These are phyloP conservation scores for Cromileptes altivelis DNA, from an alignment of 2,113 vertebrate genomes.

Conservation along the genomic window DNA sequence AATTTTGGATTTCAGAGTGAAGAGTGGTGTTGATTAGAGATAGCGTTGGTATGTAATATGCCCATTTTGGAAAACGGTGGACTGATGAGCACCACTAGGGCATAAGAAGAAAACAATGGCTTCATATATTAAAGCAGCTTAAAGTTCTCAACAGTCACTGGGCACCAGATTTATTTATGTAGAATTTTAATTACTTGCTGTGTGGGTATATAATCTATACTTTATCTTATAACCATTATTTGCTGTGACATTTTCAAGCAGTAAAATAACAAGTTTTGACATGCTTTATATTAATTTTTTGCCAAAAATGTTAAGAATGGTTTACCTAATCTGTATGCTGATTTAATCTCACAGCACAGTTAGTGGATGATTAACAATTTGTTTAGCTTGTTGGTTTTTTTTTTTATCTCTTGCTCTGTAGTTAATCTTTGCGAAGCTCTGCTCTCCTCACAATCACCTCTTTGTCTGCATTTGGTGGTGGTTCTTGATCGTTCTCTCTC, in stretches of 20 bases:
- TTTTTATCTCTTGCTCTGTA: background rate
- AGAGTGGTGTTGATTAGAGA: constrained; percentile 58
- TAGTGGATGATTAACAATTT: constrained; percentile 20
- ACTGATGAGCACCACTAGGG: constrained; percentile 34
- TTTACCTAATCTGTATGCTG: background rate
- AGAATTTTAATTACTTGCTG: constrained; percentile 62
- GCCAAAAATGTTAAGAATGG: background rate
- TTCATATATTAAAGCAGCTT: constrained; percentile 60
- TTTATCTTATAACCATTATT: background rate
- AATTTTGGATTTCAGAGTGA: constrained; percentile 63
- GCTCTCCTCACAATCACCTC: background rate
- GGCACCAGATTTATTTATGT: constrained; percentile 53
- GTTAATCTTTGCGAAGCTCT: constrained; percentile 11
- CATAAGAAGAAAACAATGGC: constrained; percentile 59
- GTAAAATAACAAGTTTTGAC: background rate
- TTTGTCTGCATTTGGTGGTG: background rate
- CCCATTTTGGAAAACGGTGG: constrained; percentile 31
- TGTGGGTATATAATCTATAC: constrained; percentile 11
- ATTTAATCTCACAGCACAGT: constrained; percentile 5
- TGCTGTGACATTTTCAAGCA: background rate
- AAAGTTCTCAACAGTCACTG: constrained; percentile 56
- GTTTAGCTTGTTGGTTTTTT: background rate
- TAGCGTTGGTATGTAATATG: constrained; percentile 21
- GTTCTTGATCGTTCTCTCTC: constrained; percentile 27
- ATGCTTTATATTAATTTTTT: background rate